phyloP scores from a whole-genome alignment of 2,113 vertebrate species.

The Conger conger region DNA sequence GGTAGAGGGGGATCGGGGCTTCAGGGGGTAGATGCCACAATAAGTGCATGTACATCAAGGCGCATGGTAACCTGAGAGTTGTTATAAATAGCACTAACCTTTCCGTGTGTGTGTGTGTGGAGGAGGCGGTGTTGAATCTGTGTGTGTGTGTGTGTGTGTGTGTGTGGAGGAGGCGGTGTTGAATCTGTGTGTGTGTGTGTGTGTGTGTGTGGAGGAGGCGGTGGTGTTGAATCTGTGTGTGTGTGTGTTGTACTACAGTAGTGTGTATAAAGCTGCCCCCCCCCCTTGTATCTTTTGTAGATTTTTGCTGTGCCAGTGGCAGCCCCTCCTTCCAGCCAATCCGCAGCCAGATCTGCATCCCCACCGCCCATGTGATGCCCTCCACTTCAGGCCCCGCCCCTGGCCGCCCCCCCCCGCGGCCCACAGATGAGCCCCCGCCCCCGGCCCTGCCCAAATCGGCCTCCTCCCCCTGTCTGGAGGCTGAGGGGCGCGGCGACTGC shows the following conservation, averaged over 20 bases:
- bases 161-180: no score
- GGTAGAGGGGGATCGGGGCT: constrained; percentile 18
- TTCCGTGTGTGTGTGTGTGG: not conserved
- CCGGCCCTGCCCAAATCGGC: constrained; percentile 68
- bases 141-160: not conserved
- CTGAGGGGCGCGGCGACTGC: constrained; percentile 57
- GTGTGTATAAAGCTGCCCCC: not conserved
- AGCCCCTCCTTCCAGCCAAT: constrained; percentile 90
- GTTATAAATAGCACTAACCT: constrained; percentile 68
- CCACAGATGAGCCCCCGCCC: constrained; percentile 57
- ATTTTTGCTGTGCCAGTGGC: constrained; percentile 81
- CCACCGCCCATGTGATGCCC: constrained; percentile 97
- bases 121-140: not conserved
- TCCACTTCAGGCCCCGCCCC: constrained; percentile 82
- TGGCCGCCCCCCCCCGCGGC: constrained; percentile 68
- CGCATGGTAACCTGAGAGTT: constrained; percentile 68
- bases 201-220: no score
- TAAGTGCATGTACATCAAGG: constrained; percentile 62
- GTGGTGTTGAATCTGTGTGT: not conserved
- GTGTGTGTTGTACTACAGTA: not conserved
- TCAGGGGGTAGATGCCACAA: constrained; percentile 64
- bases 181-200: no score
- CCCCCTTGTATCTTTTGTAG: constrained; percentile 55
- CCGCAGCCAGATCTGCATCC: constrained; percentile 88
- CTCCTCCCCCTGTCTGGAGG: constrained; percentile 73